Evolutionary conservation across 1,140 invertebrate species (phyloP).

Genomic region (Drosophila triauraria): DNA sequence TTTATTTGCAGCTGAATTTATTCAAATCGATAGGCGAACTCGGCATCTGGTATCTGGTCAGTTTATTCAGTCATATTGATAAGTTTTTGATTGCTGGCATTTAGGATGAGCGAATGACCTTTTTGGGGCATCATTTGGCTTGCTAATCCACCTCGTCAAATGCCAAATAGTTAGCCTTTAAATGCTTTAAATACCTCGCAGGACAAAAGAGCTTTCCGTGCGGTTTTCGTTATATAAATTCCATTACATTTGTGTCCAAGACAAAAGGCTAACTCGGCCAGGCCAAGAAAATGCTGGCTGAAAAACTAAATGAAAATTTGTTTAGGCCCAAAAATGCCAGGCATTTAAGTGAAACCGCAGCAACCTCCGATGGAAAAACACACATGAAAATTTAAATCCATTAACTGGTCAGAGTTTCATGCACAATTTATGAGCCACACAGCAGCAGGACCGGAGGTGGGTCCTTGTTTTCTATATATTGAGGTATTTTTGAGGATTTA

Average conservation of each 20-base stretch:
- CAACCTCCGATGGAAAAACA: constrained; percentile 47
- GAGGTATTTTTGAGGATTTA: constrained; percentile 58
- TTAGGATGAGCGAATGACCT: constrained; percentile 58
- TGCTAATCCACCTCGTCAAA: constrained; percentile 50
- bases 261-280: constrained; percentile 32
- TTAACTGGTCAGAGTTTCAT: constrained; percentile 55
- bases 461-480: constrained; percentile 35
- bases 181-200: constrained; percentile 12
- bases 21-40: constrained; percentile 62
- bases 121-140: constrained; percentile 57
- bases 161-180: neutral
- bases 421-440: constrained; percentile 54
- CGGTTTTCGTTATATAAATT: constrained; percentile 11
- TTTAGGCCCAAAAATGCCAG: constrained; percentile 24
- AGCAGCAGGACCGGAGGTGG: constrained; percentile 24
- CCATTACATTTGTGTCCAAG: constrained; percentile 41
- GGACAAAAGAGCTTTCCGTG: constrained; percentile 20
- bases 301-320: constrained; percentile 28
- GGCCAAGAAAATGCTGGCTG: neutral
- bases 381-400: constrained; percentile 56
- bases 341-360: constrained; percentile 37
- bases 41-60: constrained; percentile 24
- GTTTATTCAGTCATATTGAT: constrained; percentile 69
- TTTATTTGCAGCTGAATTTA: constrained; percentile 76
- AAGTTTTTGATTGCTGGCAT: constrained; percentile 71